Conservation (phyloP, 2,113 vertebrate genomes). For the Carassius auratus region DNA sequence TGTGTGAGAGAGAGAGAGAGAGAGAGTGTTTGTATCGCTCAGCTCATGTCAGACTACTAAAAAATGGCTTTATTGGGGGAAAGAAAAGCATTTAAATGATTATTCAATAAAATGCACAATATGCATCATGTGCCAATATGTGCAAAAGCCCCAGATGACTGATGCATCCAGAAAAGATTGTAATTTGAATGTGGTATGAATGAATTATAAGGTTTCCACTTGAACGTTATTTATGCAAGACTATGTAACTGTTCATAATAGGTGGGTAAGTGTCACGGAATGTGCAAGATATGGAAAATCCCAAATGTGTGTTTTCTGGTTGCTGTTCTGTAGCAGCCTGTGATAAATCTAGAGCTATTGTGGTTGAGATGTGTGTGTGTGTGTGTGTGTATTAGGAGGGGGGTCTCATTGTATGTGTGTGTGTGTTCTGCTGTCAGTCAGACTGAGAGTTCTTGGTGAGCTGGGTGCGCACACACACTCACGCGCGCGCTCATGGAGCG, state of each 20-base stretch:
- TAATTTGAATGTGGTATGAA: conserved; percentile 40
- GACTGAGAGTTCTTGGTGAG: conserved; percentile 82
- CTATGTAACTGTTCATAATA: conserved; percentile 22
- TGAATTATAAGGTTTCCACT: conserved; percentile 40
- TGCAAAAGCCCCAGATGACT: conserved; percentile 3
- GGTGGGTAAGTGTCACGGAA: conserved; percentile 39
- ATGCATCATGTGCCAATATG: neutral
- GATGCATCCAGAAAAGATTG: neutral
- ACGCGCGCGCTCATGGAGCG: conserved; percentile 13
- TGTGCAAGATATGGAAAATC: conserved; percentile 50
- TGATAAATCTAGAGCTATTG: conserved; percentile 69
- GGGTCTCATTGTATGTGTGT: conserved; percentile 24
- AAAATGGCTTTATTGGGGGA: conserved; percentile 5
- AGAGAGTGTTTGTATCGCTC: conserved; percentile 14
- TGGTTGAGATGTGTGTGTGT: conserved; percentile 46
- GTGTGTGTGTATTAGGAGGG: conserved; percentile 27
- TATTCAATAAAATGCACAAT: neutral
- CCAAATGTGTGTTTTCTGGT: conserved; percentile 45
- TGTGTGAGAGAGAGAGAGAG: conserved; percentile 26
- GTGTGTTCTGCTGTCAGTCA: conserved; percentile 78
- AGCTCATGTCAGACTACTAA: neutral
- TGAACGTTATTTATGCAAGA: conserved; percentile 35
- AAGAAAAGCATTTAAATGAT: conserved; percentile 21
- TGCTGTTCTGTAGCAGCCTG: conserved; percentile 73
- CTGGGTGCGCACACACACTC: conserved; percentile 63